phyloP scores from a whole-genome alignment of 1,140 invertebrate species.

The Heliothis virescens region DNA sequence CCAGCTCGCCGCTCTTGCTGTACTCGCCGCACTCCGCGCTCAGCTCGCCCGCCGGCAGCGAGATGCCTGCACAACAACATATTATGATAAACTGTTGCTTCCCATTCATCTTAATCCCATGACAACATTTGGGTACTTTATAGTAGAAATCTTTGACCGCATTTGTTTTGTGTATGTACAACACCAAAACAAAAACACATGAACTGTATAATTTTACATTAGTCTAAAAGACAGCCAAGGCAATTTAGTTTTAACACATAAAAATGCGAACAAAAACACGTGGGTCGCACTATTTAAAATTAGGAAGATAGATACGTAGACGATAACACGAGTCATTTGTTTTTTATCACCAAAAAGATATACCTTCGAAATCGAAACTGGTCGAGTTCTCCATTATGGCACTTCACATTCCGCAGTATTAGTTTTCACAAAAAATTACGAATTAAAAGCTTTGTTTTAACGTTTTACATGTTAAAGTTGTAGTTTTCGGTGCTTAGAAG shows the following conservation, averaged over 20 bases:
- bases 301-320: not conserved
- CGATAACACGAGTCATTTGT: slow-evolving; percentile 5
- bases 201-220: not conserved
- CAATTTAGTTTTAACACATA: not conserved
- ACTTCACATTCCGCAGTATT: not conserved
- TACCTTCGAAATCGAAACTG: slow-evolving; percentile 18
- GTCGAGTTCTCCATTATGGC: not conserved
- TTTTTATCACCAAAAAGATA: slow-evolving; percentile 1
- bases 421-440: not conserved
- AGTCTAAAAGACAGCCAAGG: not conserved
- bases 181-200: not conserved
- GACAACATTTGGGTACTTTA: too few relatives aligned
- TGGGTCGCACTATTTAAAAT: not conserved
- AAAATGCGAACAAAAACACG: not conserved
- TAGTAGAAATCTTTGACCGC: too few relatives aligned
- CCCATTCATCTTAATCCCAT: too few relatives aligned
- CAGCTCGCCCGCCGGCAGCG: slow-evolving; percentile 52
- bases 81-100: not conserved
- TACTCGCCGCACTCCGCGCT: slow-evolving; percentile 65
- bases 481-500: not conserved
- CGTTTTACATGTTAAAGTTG: slow-evolving; percentile 10
- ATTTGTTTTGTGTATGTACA: too few relatives aligned
- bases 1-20: slow-evolving; percentile 68
- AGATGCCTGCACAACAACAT: slow-evolving; percentile 43
- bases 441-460: not conserved